phyloP scores from a whole-genome alignment of 2,113 vertebrate species.

The Theristicus caerulescens region DNA sequence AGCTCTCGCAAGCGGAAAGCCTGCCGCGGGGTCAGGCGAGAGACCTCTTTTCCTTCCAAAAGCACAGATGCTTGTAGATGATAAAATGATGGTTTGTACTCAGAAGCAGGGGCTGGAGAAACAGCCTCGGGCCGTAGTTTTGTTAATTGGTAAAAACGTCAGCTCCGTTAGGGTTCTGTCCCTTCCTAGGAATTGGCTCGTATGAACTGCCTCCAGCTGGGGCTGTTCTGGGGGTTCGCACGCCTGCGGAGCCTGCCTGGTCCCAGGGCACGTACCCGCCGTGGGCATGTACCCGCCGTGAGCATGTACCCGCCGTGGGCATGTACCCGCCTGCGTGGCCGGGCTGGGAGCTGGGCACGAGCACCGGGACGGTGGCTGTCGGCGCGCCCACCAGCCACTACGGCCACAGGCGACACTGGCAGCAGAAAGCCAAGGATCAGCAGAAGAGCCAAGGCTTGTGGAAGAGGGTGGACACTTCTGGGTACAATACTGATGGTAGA shows the following conservation, averaged over 20 bases:
- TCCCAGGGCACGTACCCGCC: not conserved
- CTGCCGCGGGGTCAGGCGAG: not conserved
- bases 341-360: not conserved
- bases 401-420: not conserved
- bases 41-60: not conserved
- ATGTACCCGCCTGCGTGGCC: not conserved
- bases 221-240: not conserved
- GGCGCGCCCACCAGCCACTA: not conserved
- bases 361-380: not conserved
- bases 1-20: not conserved
- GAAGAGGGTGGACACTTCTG: not conserved
- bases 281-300: not conserved
- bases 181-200: not conserved
- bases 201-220: not conserved
- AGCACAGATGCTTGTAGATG: not conserved
- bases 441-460: too few relatives aligned
- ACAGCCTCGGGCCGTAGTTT: not conserved
- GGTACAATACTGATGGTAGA: not conserved
- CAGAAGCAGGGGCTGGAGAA: not conserved
- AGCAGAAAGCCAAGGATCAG: not conserved
- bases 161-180: not conserved
- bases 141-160: not conserved
- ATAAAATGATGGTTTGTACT: not conserved
- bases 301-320: accelerated
- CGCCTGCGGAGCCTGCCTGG: not conserved